phyloP scores from a whole-genome alignment of 2,797 vertebrate genomes.

The Lycodopsis pacificus region DNA sequence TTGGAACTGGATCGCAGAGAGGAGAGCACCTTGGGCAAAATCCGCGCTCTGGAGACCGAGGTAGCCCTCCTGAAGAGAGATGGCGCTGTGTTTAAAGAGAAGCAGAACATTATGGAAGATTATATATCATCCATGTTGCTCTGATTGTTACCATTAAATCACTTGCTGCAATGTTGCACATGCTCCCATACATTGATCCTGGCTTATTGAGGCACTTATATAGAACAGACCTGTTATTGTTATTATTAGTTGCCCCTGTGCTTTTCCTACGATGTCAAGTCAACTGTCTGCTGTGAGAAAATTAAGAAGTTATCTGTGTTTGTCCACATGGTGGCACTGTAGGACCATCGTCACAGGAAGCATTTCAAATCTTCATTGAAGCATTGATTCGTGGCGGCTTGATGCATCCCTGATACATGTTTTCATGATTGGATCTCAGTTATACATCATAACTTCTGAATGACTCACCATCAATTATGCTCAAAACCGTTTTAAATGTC shows the following conservation, averaged over 20 bases:
- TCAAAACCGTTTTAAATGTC: background rate
- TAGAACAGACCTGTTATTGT: background rate
- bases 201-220: background rate
- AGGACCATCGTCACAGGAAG: background rate
- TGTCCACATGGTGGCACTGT: conserved; percentile 56
- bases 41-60: conserved; percentile 86
- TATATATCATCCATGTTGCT: conserved; percentile 82
- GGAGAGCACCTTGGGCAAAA: conserved; percentile 84
- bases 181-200: background rate
- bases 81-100: conserved; percentile 86
- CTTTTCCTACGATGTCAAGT: background rate
- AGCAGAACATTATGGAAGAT: conserved; percentile 86
- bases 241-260: background rate
- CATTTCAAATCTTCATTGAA: background rate
- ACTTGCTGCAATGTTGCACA: conserved; percentile 11
- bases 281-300: background rate
- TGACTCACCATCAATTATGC: background rate
- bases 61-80: conserved; percentile 85
- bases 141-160: conserved; percentile 35
- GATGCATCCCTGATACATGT: background rate
- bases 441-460: background rate
- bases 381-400: background rate
- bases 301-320: background rate
- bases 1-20: conserved; percentile 87
- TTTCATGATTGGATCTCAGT: background rate